Evolutionary conservation across 2,113 vertebrate species (phyloP).

Genomic region (Sturnus vulgaris): DNA sequence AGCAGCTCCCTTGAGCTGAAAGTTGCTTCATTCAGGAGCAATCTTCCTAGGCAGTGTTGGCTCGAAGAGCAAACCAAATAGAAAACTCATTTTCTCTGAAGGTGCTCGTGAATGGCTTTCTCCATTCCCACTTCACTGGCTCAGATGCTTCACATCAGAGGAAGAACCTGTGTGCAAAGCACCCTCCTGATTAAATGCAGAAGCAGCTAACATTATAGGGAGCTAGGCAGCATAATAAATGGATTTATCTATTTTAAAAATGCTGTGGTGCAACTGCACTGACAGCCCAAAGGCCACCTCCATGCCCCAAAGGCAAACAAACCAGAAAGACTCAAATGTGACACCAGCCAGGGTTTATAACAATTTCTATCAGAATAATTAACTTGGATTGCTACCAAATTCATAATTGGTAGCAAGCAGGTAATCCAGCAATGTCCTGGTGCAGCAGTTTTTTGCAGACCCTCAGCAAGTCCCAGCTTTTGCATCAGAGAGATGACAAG

Average conservation of each 20-base stretch:
- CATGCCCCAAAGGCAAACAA: neutral
- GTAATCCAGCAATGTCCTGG: neutral
- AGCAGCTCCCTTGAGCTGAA: neutral
- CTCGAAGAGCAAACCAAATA: neutral
- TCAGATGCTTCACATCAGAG: rapidly evolving
- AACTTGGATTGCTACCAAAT: neutral
- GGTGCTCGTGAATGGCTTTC: neutral
- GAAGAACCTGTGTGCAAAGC: neutral
- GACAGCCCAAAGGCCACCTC: neutral
- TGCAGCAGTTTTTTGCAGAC: neutral
- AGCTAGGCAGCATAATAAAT: neutral
- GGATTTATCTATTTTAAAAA: neutral
- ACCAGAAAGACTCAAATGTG: neutral
- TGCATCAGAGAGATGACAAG: neutral
- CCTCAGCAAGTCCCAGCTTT: neutral
- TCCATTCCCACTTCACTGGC: neutral
- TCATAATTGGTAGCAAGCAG: neutral
- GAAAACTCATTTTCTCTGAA: neutral
- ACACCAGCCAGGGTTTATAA: neutral
- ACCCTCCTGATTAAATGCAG: neutral
- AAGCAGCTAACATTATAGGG: neutral
- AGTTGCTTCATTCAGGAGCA: neutral
- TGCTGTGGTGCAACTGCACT: neutral
- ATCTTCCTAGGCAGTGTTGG: neutral
- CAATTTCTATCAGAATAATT: neutral